Evolutionary conservation across 2,797 vertebrate species (phyloP), one percentile per base, ranked within the genome.

Genomic region (Corythornis leucogaster): DNA sequence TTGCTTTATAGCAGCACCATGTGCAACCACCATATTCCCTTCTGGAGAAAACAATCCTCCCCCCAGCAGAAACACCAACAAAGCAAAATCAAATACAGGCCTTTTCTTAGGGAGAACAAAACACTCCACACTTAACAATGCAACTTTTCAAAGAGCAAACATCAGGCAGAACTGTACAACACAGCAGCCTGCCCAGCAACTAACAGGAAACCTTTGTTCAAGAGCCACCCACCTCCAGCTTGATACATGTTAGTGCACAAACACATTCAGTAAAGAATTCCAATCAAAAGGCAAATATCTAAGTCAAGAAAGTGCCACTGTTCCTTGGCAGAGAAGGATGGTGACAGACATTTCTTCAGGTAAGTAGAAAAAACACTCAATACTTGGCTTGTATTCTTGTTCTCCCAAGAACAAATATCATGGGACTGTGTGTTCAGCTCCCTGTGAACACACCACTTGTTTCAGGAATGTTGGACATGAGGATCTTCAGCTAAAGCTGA

Each of bases 401-500:
- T 85, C 30, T 78, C 68, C 30, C 5, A 4, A 42, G 24, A 57
- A 45, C 6, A 31, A 4, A 11, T 12, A 54, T 77, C 64, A 58
- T 22, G 15, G 6, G 26, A 83, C 6, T 26, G n/a, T 54, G 35
- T 67, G 4, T n/a, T 46, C 69, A 83, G 40, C 43, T 80, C 59
- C 35, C 18, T 0, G 6, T 70, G 45, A 83, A 15, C 1, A 3
- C 12, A 20, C 55, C 61, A 77, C 55, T 85, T 50, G 7, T 81
- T 93, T 94, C 89, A 92, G n/a, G 43, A 51, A 12, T 43, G 58
- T 21, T 64, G 62, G 55, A 45, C 18, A 54, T 16, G 26, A 40
- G 42, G 38, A 40, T 94, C 94, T 95, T 87, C 76, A 59, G 11
- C 21, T 61, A 80, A 48, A 89, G 91, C 87, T 43, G 40, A 67